phyloP scores from a whole-genome alignment of 2,797 vertebrate species.

The Cebuella pygmaea region DNA sequence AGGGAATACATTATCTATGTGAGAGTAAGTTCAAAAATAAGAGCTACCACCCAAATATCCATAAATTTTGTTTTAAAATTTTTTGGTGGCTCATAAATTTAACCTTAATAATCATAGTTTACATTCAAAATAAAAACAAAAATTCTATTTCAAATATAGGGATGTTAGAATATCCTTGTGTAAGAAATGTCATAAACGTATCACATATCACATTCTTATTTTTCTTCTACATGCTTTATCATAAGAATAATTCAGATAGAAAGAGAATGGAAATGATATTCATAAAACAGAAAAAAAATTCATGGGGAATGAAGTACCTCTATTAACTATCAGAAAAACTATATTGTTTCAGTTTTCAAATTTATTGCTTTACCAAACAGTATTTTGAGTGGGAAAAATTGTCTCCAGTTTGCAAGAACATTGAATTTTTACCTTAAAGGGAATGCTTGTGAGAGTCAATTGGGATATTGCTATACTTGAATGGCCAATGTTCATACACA shows the following conservation, averaged over 20 bases:
- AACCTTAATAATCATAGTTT: neutral
- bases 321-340: constrained; percentile 34
- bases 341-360: constrained; percentile 32
- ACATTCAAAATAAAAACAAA: constrained; percentile 6
- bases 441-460: neutral
- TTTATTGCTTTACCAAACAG: constrained; percentile 47
- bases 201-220: neutral
- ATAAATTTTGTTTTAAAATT: neutral
- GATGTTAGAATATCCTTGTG: neutral
- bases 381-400: constrained; percentile 38
- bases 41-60: neutral
- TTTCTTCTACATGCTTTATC: constrained; percentile 5
- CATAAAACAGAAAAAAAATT: neutral
- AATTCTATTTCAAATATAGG: constrained; percentile 28
- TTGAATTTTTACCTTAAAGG: constrained; percentile 46
- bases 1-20: neutral
- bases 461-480: neutral
- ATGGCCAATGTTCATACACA: neutral
- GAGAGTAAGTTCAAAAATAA: neutral
- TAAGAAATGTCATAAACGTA: constrained; percentile 23
- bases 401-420: constrained; percentile 14
- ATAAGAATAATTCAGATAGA: constrained; percentile 32
- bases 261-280: constrained; percentile 47
- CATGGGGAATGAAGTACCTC: neutral
- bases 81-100: neutral